A percentile compares a stretch with the other conserved stretches of the same genome.
These are phyloP conservation scores for Girardinus metallicus DNA, from an alignment of 2,797 vertebrate genomes.

Conservation along the genomic window DNA sequence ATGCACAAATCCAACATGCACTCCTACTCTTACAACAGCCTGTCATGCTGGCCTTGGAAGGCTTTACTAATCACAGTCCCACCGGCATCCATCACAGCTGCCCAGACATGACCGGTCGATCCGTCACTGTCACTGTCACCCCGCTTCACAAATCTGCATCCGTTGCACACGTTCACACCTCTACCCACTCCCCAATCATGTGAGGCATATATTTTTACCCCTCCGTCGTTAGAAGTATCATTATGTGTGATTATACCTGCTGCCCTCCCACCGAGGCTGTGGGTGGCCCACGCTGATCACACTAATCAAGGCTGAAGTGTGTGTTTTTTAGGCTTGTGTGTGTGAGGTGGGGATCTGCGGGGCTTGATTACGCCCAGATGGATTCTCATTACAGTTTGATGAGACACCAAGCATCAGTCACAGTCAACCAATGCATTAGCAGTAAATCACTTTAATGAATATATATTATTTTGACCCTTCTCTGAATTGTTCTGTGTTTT, in stretches of 20 bases:
- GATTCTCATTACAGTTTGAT: conserved; percentile 79
- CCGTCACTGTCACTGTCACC: conserved; percentile 75
- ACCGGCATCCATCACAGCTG: conserved; percentile 79
- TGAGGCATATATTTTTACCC: conserved; percentile 77
- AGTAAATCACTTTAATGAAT: conserved; percentile 80
- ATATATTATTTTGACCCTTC: conserved; percentile 81
- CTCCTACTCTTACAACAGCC: conserved; percentile 38
- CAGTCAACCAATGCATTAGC: conserved; percentile 75
- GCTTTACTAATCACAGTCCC: conserved; percentile 78
- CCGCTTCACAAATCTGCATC: conserved; percentile 63
- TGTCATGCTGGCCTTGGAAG: conserved; percentile 71
- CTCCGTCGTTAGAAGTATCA: conserved; percentile 82
- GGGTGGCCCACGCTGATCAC: conserved; percentile 75
- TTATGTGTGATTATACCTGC: conserved; percentile 86
- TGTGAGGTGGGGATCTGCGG: conserved; percentile 56
- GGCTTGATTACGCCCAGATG: conserved; percentile 82
- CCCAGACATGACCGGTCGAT: conserved; percentile 73
- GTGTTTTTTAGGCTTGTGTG: conserved; percentile 41
- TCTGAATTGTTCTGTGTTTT: conserved; percentile 72
- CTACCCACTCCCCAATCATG: conserved; percentile 56
- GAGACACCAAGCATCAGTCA: conserved; percentile 83
- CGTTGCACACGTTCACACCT: conserved; percentile 32
- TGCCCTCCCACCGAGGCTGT: conserved; percentile 69
- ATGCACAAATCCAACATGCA: conserved; percentile 30
- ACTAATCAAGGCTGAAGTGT: conserved; percentile 76